A percentile compares a stretch with the other conserved stretches of the same genome.
These are phyloP conservation scores for Conomelus anceps DNA, from an alignment of 2,888 invertebrate species.

Conservation along the genomic window DNA sequence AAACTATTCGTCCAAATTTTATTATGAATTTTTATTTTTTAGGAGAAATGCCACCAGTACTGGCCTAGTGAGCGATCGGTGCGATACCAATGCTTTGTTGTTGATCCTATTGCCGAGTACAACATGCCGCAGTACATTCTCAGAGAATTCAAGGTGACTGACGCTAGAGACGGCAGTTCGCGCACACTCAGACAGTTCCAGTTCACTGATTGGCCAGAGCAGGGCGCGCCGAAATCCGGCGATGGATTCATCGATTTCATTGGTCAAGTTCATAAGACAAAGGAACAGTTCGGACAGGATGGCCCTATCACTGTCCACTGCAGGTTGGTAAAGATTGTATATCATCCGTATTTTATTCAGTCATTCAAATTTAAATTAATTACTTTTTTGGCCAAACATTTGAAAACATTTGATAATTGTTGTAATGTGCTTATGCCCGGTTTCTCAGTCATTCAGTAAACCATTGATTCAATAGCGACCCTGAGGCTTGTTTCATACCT, in stretches of 20 bases:
- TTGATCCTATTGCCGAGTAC: slow-evolving; percentile 98
- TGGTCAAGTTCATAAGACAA: slow-evolving; percentile 98
- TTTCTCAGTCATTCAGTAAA: no score
- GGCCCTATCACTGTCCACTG: slow-evolving; percentile 99
- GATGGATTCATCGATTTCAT: slow-evolving; percentile 99
- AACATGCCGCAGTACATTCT: slow-evolving; percentile 99
- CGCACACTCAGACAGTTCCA: slow-evolving; percentile 94
- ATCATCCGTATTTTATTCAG: neutral
- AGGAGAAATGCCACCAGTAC: slow-evolving; percentile 99
- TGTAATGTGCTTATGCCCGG: no score
- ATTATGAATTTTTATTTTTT: slow-evolving; percentile 41
- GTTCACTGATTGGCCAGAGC: slow-evolving; percentile 94
- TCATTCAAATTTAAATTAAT: neutral
- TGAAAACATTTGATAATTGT: no score
- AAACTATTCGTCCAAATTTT: no score
- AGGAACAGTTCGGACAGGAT: slow-evolving; percentile 98
- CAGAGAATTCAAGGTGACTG: slow-evolving; percentile 97
- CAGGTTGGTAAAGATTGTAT: slow-evolving; percentile 51
- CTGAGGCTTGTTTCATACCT: no score
- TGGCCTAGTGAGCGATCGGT: slow-evolving; percentile 98
- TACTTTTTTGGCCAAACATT: neutral
- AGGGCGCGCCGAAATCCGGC: slow-evolving; percentile 94
- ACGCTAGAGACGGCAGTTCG: slow-evolving; percentile 94
- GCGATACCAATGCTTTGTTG: slow-evolving; percentile 95
- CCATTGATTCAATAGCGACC: no score